Evolutionary conservation across 2,113 vertebrate genomes (phyloP).

Genomic region (Percina caprodes): DNA sequence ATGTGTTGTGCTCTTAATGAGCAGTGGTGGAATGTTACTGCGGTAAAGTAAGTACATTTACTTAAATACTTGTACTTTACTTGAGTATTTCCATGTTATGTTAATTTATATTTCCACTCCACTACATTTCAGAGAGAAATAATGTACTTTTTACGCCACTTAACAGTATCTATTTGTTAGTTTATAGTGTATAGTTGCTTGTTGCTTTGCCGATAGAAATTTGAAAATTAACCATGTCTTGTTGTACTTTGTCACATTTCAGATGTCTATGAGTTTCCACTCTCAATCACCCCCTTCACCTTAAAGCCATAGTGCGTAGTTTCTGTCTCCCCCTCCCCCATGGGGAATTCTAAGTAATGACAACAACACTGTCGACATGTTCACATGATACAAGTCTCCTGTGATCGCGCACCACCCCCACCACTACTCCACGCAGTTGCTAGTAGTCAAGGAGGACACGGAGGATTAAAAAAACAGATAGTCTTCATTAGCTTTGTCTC

Average conservation of each 20-base stretch:
- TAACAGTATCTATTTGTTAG: no score
- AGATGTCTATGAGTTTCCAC: background rate
- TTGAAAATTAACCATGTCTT: background rate
- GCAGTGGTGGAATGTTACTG: background rate
- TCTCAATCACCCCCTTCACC: background rate
- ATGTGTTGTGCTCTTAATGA: background rate
- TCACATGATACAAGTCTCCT: no score
- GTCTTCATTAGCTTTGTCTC: no score
- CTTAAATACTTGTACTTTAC: background rate
- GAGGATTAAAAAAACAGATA: no score
- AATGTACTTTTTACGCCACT: background rate
- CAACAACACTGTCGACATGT: no score
- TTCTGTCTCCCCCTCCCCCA: no score
- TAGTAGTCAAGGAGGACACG: no score
- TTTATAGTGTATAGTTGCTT: background rate
- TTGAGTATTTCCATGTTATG: background rate
- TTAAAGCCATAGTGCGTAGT: no score
- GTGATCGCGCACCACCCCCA: no score
- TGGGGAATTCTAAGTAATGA: no score
- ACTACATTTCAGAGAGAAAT: background rate
- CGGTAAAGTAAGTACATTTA: background rate
- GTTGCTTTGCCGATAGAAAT: background rate
- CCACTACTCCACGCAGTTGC: no score
- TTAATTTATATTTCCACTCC: background rate
- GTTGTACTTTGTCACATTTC: background rate